Evolutionary conservation across 2,113 vertebrate genomes (phyloP), one percentile per base, ranked within the genome.

Genomic region (Peromyscus maniculatus): DNA sequence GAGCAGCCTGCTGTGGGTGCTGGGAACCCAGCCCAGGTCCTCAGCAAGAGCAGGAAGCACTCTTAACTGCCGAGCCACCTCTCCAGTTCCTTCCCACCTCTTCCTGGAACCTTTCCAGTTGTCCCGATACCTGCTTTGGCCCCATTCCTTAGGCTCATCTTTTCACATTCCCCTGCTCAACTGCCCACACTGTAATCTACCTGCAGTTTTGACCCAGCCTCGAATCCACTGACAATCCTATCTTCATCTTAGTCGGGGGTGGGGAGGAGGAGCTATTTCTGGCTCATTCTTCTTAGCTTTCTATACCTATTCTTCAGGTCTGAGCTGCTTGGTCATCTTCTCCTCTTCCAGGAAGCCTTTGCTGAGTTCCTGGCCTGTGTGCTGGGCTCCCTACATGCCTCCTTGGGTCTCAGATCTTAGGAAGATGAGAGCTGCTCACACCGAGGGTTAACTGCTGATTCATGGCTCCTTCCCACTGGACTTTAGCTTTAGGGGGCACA

Each of bases 291-390:
- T 93, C 91, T 82, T 66, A 72, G 3, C 16, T 43, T 94, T 24
- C 66, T 55, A 26, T 82, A 12, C 36, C 16, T 64, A 49, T 74
- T 86, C 93, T 91, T 93, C 36, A 87, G 74, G 22, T 91, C 86
- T 59, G 28, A n/a, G 62, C 59, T 78, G 22, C 39, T 77, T 92
- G 31, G 26, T 75, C 69, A 49, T 28, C 59, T 49, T n/a, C 77
- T 59, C 49, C 77, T 92, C 74, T 43, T 87, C 33, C 17, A 69
- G 86, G 59, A 95, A 83, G 26, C 43, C 94, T 66, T 74, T 55
- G 83, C 43, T 64, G 43, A 69, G 11, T 39, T 91, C 0, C 49
- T 12, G 8, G 26, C 11, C 72, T 83, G 59, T 26, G 36, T 69
- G 66, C 46, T 43, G 49, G 66, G 72, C 52, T 89, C n/a, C 67